Evolutionary conservation across 1,140 invertebrate genomes (phyloP).

Genomic region (Leptinotarsa defecta): DNA sequence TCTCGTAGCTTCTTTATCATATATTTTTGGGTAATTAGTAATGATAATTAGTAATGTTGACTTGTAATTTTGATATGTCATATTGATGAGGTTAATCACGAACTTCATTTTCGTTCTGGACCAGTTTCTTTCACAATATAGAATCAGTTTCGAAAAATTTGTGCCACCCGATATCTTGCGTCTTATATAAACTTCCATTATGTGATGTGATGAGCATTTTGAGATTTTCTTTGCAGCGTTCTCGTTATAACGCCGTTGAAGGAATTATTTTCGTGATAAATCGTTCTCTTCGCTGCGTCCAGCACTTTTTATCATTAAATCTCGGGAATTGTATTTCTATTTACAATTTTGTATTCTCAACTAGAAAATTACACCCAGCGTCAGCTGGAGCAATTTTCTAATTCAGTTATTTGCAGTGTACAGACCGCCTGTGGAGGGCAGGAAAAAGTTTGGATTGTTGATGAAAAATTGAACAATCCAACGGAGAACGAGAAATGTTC

Average conservation of each 20-base stretch:
- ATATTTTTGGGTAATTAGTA: no score
- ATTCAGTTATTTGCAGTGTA: constrained; percentile 32
- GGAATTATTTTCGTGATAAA: constrained; percentile 45
- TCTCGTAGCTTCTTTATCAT: no score
- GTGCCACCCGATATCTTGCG: constrained; percentile 27
- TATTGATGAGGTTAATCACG: no score
- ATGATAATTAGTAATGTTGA: no score
- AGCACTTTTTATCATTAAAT: constrained; percentile 37
- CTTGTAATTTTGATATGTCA: no score
- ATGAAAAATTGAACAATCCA: not conserved
- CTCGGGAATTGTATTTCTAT: constrained; percentile 37
- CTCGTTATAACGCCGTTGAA: constrained; percentile 41
- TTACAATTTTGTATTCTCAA: constrained; percentile 40
- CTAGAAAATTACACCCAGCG: constrained; percentile 37
- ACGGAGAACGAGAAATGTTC: no score
- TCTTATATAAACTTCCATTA: constrained; percentile 40
- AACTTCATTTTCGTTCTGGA: no score
- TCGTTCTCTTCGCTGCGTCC: constrained; percentile 32
- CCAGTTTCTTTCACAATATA: no score
- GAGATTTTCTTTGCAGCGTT: constrained; percentile 36
- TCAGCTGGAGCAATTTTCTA: constrained; percentile 40
- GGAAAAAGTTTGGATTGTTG: constrained; percentile 14
- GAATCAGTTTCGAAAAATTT: not conserved
- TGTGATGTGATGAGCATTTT: constrained; percentile 42
- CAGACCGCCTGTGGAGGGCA: not conserved